A percentile compares a stretch with the other conserved stretches of the same genome.
These are phyloP conservation scores for Mesoligia furuncula DNA, from an alignment of 2,888 invertebrate genomes.

Conservation along the genomic window DNA sequence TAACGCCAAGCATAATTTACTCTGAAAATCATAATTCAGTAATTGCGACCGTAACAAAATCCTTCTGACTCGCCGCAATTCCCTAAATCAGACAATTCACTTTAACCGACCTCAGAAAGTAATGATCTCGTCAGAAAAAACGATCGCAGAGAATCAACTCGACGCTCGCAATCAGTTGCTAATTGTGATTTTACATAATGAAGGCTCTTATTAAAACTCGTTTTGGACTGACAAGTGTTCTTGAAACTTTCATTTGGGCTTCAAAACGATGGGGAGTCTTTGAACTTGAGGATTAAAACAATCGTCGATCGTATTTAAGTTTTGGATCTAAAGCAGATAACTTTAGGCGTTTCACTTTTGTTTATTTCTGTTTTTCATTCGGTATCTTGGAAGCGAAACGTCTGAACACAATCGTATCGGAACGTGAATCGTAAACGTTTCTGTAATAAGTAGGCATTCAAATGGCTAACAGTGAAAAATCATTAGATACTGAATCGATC, in stretches of 20 bases:
- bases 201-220: conserved; percentile 42
- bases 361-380: neutral
- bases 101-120: conserved; percentile 16
- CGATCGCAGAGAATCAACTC: conserved; percentile 19
- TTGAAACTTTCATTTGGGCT: conserved; percentile 24
- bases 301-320: conserved; percentile 13
- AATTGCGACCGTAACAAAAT: neutral
- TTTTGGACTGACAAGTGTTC: conserved; percentile 13
- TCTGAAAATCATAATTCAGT: conserved; percentile 9
- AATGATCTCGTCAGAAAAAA: conserved; percentile 29
- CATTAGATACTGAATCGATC: neutral
- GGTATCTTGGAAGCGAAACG: neutral
- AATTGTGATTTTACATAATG: conserved; percentile 57
- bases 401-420: neutral
- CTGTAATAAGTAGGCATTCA: neutral
- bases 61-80: conserved; percentile 19
- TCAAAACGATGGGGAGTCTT: conserved; percentile 15
- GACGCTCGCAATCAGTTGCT: conserved; percentile 42
- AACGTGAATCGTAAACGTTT: no score
- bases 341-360: neutral
- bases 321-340: neutral
- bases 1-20: neutral
- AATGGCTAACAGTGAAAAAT: no score
- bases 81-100: conserved; percentile 30
- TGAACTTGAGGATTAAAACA: conserved; percentile 28